Base-by-base conservation (phyloP, 1,140 invertebrate species). In the Microplitis demolitor region DNA sequence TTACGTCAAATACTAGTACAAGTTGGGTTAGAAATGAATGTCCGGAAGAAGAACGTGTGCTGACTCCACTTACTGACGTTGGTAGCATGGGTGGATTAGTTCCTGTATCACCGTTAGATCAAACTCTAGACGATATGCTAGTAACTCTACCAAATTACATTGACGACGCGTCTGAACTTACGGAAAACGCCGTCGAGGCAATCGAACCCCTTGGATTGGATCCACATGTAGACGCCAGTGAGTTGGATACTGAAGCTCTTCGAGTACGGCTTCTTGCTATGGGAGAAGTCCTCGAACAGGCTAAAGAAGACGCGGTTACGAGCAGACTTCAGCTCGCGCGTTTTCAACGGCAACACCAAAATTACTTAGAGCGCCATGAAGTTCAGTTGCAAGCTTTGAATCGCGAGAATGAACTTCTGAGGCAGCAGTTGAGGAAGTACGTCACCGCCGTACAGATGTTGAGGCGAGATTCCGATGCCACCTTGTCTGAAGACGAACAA, bases 401-500 rank as follows among this genome's bases (percentile, higher is more conserved):
- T 68, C 77, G 94, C 81, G 96, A 97, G 87, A 97, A 97, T 88
- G 93, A 95, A 75, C 87, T 94, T 66, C 86, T 97, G 70, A 95
- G 96, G 82, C 93, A 96, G 80, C 96, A 97, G 82, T 84, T 98
- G 58, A 91, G 94, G 74, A 96, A 96, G 79, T 98, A 97, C 87
- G 92, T 97, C 56, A 93, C 92, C 61, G 96, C 96, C 39, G 94
- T 98, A 14, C 94, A 97, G 88, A 91, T 96, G 89, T 86, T 97
- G 74, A 91, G 90, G 77, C 88, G 86, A 76, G 90, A 91, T 79
- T 91, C 91, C 33, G 87, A 86, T 4, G 79, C 79, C 1, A 79
- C 73, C 2, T 75, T 83, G 3, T 78, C 78, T 33, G 83, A 87
- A 78, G 84, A 86, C 56, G 85, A 87, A 74, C 75, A 83, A 53